Percentiles rank a stretch among this genome's conserved stretches.
Conservation (phyloP, 2,888 invertebrate genomes). For the Agrotis exclamationis region DNA sequence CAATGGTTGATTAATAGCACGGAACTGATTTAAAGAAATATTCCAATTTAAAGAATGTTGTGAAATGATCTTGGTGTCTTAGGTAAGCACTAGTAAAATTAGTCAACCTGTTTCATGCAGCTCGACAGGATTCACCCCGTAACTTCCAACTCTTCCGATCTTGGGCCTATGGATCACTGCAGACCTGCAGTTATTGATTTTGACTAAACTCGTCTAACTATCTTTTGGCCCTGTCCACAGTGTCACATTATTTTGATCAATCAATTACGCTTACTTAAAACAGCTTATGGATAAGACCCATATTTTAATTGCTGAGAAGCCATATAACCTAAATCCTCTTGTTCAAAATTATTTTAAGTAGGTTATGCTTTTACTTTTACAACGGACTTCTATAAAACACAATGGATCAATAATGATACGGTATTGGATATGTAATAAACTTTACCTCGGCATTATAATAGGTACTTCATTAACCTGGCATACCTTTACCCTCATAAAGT, state of each 20-base stretch:
- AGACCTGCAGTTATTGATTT: too few relatives aligned
- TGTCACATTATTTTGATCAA: too few relatives aligned
- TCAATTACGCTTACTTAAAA: slow-evolving; percentile 8
- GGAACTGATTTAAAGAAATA: slow-evolving; percentile 46
- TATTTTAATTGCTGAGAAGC: slow-evolving; percentile 12
- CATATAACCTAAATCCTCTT: slow-evolving; percentile 2
- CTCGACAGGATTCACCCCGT: too few relatives aligned
- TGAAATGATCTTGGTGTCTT: slow-evolving; percentile 14
- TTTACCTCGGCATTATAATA: slow-evolving; percentile 6
- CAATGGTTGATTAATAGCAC: slow-evolving; percentile 52
- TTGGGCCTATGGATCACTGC: too few relatives aligned
- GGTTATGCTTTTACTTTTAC: slow-evolving; percentile 14
- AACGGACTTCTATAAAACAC: slow-evolving; percentile 6
- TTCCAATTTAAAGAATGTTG: slow-evolving; percentile 31
- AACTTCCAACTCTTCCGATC: too few relatives aligned
- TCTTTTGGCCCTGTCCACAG: too few relatives aligned
- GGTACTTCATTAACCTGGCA: slow-evolving; percentile 20
- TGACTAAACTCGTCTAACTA: too few relatives aligned
- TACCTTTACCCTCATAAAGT: slow-evolving; percentile 34
- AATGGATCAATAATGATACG: slow-evolving; percentile 19
- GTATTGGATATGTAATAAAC: slow-evolving; percentile 9
- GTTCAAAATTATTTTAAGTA: slow-evolving; percentile 9
- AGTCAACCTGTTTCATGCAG: too few relatives aligned
- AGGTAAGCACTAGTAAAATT: not conserved
- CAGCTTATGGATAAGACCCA: not conserved